phyloP scores from a whole-genome alignment of 2,797 vertebrate genomes.

The Dermochelys coriacea region DNA sequence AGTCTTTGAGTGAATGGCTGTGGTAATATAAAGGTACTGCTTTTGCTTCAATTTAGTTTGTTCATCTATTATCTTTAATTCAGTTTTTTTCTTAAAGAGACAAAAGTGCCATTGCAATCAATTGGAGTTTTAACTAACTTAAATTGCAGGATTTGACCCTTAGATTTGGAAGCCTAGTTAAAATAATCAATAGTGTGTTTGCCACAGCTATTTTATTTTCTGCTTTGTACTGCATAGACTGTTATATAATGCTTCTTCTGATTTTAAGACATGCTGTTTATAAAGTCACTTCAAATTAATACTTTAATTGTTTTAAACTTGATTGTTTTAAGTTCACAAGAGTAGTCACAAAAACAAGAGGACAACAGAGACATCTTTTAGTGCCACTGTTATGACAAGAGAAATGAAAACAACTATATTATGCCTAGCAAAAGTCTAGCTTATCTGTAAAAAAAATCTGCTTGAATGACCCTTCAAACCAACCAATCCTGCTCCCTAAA shows the following conservation, averaged over 20 bases:
- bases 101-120: background rate
- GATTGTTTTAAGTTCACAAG: background rate
- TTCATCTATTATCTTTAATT: background rate
- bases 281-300: background rate
- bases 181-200: background rate
- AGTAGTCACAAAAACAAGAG: background rate
- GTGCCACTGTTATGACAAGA: background rate
- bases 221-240: background rate
- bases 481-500: background rate
- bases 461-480: background rate
- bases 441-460: background rate
- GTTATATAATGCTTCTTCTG: background rate
- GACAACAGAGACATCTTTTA: background rate
- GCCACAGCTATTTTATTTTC: background rate
- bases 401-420: background rate
- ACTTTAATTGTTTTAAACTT: background rate
- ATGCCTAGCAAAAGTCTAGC: background rate
- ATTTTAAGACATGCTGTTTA: background rate
- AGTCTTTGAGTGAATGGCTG: background rate
- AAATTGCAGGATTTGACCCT: background rate
- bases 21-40: background rate
- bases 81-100: background rate
- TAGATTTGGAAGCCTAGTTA: background rate
- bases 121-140: background rate
- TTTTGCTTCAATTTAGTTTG: rapidly evolving